Base-by-base conservation (phyloP, 35 echinoderm and acorn worm species). In the Apostichopus japonicus region DNA sequence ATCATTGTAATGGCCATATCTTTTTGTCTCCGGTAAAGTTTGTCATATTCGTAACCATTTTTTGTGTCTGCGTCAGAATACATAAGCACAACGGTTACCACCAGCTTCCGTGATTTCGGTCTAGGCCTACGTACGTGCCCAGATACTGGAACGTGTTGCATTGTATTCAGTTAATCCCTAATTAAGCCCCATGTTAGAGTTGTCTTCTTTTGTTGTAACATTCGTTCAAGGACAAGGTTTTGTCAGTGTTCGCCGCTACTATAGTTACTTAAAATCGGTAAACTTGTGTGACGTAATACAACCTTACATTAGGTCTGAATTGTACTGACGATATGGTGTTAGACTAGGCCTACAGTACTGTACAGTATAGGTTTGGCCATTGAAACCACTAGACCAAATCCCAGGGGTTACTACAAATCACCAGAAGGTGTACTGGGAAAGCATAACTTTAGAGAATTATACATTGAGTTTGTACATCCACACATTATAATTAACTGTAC, bases 81-180 rank as follows among this genome's bases (percentile, higher is more conserved):
- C 71, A n/a, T 23, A 5, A 5, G 14, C 80, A 83, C 80, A 54
- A 15, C 55, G 55, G 55, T 83, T 83, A 19, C 19, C 80, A 19
- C 19, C 80, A 54, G 80, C 55, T 53, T 75, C 71, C 71, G 71
- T 75, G 71, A 75, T 75, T 19, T 21, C 14, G 7, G 71, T 61
- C 8, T 61, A 8, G 57, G 57, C 13, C 7, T 61, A 61, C 71
- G 71, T 75, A 75, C 71, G 71, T 75, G 71, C 71, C 71, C 71
- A 75, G 71, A 75, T 75, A 75, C 71, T 19, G 6, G 71, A 75
- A 75, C 71, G 21, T 24, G 71, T 75, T 75, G 71, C 71, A 75
- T 19, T 75, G 63, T 67, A 67, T 67, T 67, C 63, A 67, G 63
- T 67, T 67, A 67, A 67, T 67, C 63, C 63, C 63, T 67, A 67